phyloP scores from a whole-genome alignment of 2,797 vertebrate genomes.

The Cuniculus paca region DNA sequence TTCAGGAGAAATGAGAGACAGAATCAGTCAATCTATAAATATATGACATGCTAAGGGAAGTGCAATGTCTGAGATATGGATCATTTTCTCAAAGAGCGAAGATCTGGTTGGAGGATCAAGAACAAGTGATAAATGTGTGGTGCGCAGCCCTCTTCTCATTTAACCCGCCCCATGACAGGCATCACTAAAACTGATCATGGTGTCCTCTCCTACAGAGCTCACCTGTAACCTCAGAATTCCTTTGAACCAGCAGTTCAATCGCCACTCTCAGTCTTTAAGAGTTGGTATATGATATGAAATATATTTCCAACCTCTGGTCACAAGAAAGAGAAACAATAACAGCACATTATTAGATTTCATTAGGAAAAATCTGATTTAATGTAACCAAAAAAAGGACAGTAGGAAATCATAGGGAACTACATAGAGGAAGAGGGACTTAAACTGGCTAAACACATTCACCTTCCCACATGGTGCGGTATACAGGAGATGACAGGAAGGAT shows the following conservation, averaged over 20 bases:
- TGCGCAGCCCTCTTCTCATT: background rate
- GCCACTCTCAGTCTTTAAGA: background rate
- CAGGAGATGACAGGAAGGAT: background rate
- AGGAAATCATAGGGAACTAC: background rate
- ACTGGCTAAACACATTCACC: background rate
- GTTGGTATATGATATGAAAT: background rate
- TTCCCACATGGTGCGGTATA: background rate
- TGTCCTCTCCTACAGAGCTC: background rate
- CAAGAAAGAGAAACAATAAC: background rate
- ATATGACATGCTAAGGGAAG: background rate
- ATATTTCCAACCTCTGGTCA: background rate
- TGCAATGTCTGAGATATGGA: background rate
- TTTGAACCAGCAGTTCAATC: background rate
- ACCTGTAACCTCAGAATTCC: background rate
- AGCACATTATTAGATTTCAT: background rate
- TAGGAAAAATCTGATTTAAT: background rate
- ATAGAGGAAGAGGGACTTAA: background rate
- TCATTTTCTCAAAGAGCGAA: conserved; percentile 1
- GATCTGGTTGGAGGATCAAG: background rate
- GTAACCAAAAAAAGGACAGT: background rate
- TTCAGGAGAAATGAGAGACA: conserved; percentile 12
- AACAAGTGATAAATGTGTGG: background rate
- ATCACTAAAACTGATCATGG: background rate
- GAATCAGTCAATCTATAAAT: background rate
- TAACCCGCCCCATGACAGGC: background rate